These are phyloP conservation scores for Geotrypetes seraphini DNA, from an alignment of 2,797 vertebrate species.

Conservation along the genomic window DNA sequence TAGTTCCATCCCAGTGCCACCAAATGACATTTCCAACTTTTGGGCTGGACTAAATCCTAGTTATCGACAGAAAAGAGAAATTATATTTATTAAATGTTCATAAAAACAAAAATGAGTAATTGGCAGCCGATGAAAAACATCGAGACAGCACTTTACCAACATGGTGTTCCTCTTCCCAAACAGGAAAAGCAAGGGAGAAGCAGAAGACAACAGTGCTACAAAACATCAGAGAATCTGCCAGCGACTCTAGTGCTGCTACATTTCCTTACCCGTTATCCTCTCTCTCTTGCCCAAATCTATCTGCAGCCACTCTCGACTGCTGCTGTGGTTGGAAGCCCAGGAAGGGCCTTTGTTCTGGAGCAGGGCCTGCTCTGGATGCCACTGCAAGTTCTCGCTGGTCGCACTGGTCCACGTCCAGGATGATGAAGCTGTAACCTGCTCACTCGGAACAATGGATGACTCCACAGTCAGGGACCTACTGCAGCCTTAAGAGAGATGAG, in stretches of 20 bases:
- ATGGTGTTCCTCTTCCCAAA: too few species aligned
- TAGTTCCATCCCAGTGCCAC: too few species aligned
- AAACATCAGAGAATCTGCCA: not conserved
- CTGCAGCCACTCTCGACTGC: conserved; percentile 54
- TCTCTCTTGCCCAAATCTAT: conserved; percentile 72
- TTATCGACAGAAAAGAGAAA: too few species aligned
- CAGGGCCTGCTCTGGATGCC: conserved; percentile 47
- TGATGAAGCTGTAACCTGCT: conserved; percentile 49
- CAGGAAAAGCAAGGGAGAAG: too few species aligned
- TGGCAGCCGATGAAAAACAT: too few species aligned
- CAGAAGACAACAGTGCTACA: too few species aligned
- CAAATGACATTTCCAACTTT: too few species aligned
- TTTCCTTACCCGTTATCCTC: conserved; percentile 69
- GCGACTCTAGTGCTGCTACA: too few species aligned
- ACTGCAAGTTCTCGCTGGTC: conserved; percentile 31
- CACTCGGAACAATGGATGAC: conserved; percentile 32
- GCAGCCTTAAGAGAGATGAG: conserved; percentile 46
- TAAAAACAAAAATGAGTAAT: too few species aligned
- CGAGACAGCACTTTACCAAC: too few species aligned
- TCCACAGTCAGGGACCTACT: conserved; percentile 47
- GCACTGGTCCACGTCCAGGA: conserved; percentile 45
- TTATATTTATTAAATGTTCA: too few species aligned
- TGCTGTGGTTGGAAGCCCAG: conserved; percentile 50
- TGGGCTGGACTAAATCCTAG: too few species aligned
- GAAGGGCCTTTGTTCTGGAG: conserved; percentile 37